Conservation (phyloP, 2,113 vertebrate genomes). For the Alouatta palliata region DNA sequence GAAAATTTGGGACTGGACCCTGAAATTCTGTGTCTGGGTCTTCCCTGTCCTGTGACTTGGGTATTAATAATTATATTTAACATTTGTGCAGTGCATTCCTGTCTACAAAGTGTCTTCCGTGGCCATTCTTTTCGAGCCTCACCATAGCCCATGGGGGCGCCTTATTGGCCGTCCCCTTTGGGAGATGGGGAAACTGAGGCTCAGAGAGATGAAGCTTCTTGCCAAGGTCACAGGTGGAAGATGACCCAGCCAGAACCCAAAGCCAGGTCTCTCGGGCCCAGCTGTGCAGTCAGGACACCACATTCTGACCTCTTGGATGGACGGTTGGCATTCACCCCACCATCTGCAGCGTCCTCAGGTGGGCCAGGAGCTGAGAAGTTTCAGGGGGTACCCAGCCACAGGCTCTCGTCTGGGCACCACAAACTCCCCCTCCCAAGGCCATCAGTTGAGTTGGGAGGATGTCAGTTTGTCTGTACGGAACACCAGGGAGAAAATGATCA, state of each 20-base stretch:
- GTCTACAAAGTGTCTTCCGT: no score
- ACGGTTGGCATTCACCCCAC: rapidly evolving
- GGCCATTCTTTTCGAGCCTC: no score
- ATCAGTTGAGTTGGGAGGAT: not conserved
- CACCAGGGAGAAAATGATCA: not conserved
- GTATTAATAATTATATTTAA: no score
- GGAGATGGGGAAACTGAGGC: not conserved
- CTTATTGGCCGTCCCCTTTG: not conserved
- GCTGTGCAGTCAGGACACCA: not conserved
- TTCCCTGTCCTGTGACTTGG: not conserved
- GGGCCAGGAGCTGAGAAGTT: not conserved
- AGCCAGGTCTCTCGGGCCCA: no score
- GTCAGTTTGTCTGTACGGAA: not conserved
- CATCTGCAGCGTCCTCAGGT: not conserved
- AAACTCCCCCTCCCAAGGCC: not conserved
- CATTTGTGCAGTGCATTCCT: no score
- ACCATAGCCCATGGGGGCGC: not conserved
- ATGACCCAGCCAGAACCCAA: no score
- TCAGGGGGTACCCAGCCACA: not conserved
- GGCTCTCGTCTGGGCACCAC: not conserved
- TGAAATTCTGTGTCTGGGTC: not conserved
- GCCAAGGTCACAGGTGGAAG: no score
- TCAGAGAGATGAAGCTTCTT: no score
- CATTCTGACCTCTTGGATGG: not conserved
- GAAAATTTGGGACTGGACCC: not conserved